Percentiles rank a stretch among this genome's conserved stretches.
phyloP scores from a whole-genome alignment of 1,140 invertebrate genomes.

The Calosoma granatense region DNA sequence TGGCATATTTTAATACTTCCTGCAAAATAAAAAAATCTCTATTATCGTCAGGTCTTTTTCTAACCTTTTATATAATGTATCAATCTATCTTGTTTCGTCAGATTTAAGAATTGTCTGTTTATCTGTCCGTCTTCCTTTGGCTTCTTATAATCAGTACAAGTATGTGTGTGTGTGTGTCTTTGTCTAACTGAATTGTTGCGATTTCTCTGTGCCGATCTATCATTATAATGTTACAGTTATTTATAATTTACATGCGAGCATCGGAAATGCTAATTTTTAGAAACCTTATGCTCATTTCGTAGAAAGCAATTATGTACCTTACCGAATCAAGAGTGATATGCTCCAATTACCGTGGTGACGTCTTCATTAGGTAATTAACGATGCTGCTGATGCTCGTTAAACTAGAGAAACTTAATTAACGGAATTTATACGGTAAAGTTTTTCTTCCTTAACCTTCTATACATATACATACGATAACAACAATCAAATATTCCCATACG shows the following conservation, averaged over 20 bases:
- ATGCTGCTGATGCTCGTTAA: background rate
- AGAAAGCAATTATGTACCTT: constrained; percentile 7
- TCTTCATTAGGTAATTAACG: constrained; percentile 7
- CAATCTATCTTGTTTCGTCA: background rate
- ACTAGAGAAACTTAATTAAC: constrained; percentile 7
- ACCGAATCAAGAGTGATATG: constrained; percentile 4
- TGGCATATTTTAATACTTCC: background rate
- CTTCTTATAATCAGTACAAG: too few species aligned
- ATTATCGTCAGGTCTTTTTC: background rate
- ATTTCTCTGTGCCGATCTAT: background rate
- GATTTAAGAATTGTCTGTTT: background rate
- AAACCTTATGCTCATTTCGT: background rate
- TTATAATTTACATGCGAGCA: background rate
- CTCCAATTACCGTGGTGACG: background rate
- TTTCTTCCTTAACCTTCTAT: too few species aligned
- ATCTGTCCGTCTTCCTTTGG: background rate
- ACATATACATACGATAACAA: too few species aligned
- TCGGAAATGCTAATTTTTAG: constrained; percentile 9
- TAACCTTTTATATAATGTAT: background rate
- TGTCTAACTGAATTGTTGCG: background rate
- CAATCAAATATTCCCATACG: background rate
- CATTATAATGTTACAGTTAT: background rate
- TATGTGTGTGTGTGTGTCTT: too few species aligned
- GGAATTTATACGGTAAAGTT: constrained; percentile 1
- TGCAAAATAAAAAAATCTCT: background rate